A percentile compares a stretch with the other conserved stretches of the same genome.
These are phyloP conservation scores for Apistogramma diplotaenia DNA, from an alignment of 2,113 vertebrate genomes.

Conservation along the genomic window DNA sequence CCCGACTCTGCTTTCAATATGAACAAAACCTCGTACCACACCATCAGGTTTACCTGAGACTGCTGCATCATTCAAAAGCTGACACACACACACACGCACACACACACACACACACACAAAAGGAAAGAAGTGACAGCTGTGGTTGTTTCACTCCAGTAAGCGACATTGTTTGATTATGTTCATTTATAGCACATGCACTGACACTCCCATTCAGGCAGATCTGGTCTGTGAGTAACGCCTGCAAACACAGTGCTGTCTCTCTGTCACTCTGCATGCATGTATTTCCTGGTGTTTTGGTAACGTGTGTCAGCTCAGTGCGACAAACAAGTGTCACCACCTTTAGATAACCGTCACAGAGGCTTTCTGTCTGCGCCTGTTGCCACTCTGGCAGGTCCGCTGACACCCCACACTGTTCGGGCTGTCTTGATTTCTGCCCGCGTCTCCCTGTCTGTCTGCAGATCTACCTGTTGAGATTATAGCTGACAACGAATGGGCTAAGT, in stretches of 20 bases:
- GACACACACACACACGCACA: neutral
- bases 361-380: neutral
- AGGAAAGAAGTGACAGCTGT: slow-evolving; percentile 26
- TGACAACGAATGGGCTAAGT: slow-evolving; percentile 16
- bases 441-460: neutral
- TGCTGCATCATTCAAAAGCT: neutral
- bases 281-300: neutral
- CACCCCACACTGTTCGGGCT: neutral
- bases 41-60: slow-evolving; percentile 2
- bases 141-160: slow-evolving; percentile 22
- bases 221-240: neutral
- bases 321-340: slow-evolving; percentile 37
- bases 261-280: neutral
- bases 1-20: slow-evolving; percentile 37
- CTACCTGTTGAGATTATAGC: neutral
- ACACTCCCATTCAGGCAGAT: slow-evolving; percentile 16
- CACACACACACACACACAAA: neutral
- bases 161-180: slow-evolving; percentile 28
- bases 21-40: neutral
- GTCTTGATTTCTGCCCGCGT: neutral
- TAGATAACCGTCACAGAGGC: slow-evolving; percentile 20
- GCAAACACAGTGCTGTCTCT: neutral
- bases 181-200: slow-evolving; percentile 1
- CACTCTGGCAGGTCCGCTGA: slow-evolving; percentile 21
- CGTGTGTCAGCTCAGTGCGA: neutral